Evolutionary conservation across 1,140 invertebrate genomes (phyloP), one percentile per base, ranked within the genome.

Genomic region (Apocrypta bakeri): DNA sequence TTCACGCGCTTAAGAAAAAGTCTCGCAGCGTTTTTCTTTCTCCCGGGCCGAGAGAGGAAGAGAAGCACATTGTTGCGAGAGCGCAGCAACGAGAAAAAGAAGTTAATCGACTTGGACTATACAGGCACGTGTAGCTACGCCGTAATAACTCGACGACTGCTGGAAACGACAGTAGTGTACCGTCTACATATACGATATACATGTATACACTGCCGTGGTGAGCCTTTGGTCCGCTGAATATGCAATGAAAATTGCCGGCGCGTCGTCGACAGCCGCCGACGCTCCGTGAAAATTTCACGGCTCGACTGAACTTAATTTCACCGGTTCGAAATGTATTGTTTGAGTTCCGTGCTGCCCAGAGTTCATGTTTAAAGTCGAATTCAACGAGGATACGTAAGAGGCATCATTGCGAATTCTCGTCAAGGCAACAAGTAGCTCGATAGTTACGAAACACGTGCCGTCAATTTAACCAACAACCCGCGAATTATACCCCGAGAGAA

Each of bases 111-210:
- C 82, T 78, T 82, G 76, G 33, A 73, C 37, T 48, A 78, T 66
- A 27, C 31, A 48, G 72, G 71, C 84, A 61, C 73, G 14, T 29
- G 72, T 81, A 83, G 84, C 78, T 79, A 76, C 85, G 83, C 82
- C 85, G 85, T 84, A 87, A 87, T 87, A 87, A 87, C 86, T 87
- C 87, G 79, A 79, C 83, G 83, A 85, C 86, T 87, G 85, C 86
- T 87, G 86, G 81, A 86, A 84, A 84, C 84, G 87, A 85, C 85
- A 81, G 33, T 9, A 9, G 33, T n/a, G n/a, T n/a, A n/a, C n/a
- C n/a, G n/a, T n/a, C n/a, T n/a, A n/a, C 33, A 37, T 37, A 37
- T 37, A 37, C 33, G 9, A 84, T 85, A 81, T 79, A 80, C 4
- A 2, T 25, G n/a, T 29, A 25, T 11, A 9, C 21, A 24, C 14